These are phyloP conservation scores for Proteles cristata DNA, from an alignment of 2,113 vertebrate genomes.

Conservation along the genomic window DNA sequence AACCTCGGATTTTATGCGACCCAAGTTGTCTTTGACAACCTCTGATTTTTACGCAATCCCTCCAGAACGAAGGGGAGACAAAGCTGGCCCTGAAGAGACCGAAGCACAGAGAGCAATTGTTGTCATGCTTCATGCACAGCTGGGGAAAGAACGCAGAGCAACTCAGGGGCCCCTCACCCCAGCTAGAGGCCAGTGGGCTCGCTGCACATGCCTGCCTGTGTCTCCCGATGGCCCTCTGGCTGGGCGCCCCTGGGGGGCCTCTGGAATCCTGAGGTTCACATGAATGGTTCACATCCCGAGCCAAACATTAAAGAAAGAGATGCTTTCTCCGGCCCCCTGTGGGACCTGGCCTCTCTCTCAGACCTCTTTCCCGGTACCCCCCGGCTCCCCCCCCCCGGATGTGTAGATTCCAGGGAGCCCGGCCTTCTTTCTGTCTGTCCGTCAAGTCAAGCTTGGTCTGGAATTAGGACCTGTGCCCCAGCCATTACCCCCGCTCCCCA, in stretches of 20 bases:
- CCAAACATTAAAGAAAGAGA: neutral
- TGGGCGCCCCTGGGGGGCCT: neutral
- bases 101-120: neutral
- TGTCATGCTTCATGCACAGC: no score
- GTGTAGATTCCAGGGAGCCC: accelerated
- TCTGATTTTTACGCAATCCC: neutral
- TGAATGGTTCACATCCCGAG: accelerated
- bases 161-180: no score
- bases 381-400: neutral
- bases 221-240: neutral
- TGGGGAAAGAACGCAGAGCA: neutral
- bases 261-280: neutral
- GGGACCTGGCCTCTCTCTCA: no score
- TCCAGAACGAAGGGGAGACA: neutral
- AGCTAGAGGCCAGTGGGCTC: accelerated
- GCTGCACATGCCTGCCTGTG: accelerated
- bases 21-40: neutral
- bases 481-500: accelerated
- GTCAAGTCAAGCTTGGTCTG: no score
- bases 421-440: neutral
- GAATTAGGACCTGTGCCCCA: neutral
- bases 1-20: neutral
- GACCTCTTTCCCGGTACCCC: neutral
- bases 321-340: no score
- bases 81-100: neutral